These are phyloP conservation scores for Oplegnathus fasciatus DNA, from an alignment of 2,113 vertebrate genomes.

Conservation along the genomic window DNA sequence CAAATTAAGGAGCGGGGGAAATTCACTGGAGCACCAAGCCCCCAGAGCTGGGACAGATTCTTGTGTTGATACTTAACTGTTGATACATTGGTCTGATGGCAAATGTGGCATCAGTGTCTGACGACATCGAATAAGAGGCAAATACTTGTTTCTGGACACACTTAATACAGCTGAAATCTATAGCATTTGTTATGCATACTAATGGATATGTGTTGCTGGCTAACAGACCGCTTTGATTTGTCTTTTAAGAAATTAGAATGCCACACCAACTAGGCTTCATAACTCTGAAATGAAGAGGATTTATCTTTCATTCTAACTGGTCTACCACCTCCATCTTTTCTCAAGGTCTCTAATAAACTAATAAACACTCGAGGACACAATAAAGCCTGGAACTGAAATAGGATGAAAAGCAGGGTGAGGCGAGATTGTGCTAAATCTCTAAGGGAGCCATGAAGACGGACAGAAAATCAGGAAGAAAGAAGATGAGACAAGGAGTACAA, in stretches of 20 bases:
- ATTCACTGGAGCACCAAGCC: background rate
- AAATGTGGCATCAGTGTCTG: background rate
- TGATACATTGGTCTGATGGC: background rate
- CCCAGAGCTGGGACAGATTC: background rate
- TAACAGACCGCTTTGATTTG: background rate
- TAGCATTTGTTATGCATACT: background rate
- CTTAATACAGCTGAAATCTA: background rate
- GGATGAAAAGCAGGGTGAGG: constrained; percentile 32
- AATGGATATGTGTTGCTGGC: background rate
- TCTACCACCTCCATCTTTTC: constrained; percentile 1
- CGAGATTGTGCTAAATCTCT: constrained; percentile 33
- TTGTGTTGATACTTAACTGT: background rate
- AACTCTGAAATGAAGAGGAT: constrained; percentile 27
- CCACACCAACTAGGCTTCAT: background rate
- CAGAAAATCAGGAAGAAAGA: constrained; percentile 10
- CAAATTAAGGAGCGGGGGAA: background rate
- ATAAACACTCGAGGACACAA: constrained; percentile 39
- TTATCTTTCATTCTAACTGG: constrained; percentile 31
- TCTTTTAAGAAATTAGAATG: constrained; percentile 22
- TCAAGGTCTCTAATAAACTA: constrained; percentile 27
- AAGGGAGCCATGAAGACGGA: background rate
- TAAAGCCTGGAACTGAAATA: constrained; percentile 33
- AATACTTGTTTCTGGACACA: background rate
- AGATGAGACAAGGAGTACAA: constrained; percentile 8
- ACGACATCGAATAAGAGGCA: background rate